Evolutionary conservation across 2,113 vertebrate genomes (phyloP).

Genomic region (Rhinopithecus roxellana): DNA sequence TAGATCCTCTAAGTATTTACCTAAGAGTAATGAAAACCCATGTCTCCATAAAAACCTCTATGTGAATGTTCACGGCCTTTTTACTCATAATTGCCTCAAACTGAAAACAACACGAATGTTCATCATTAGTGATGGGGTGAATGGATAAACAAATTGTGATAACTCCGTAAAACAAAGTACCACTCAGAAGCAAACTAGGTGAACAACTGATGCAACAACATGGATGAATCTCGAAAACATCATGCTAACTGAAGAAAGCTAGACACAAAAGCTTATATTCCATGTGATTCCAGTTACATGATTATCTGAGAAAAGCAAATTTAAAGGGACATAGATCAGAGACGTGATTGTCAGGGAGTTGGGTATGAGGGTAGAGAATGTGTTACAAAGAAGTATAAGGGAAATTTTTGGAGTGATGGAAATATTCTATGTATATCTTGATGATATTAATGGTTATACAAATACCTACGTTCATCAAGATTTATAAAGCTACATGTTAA

Average conservation of each 20-base stretch:
- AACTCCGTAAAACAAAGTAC: background rate
- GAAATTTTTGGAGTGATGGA: background rate
- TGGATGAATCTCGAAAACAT: background rate
- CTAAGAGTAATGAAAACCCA: background rate
- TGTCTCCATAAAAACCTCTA: background rate
- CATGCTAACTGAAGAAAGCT: background rate
- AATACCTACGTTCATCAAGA: background rate
- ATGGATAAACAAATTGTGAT: background rate
- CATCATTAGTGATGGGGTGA: background rate
- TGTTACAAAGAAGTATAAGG: background rate
- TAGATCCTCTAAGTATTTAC: background rate
- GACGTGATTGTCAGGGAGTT: background rate
- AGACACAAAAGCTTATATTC: background rate
- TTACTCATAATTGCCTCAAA: background rate
- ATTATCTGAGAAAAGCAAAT: background rate
- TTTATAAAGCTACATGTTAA: background rate
- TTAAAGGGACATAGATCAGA: background rate
- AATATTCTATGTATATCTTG: background rate
- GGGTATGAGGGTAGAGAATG: background rate
- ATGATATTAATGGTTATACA: background rate
- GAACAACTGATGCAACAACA: background rate
- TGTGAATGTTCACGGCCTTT: background rate
- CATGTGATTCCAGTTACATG: background rate
- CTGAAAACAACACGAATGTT: background rate
- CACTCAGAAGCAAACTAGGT: background rate